Percentiles rank a stretch among this genome's conserved stretches.
These are phyloP conservation scores for Steinernema khuongi DNA, from an alignment of 1,140 invertebrate genomes.

Conservation along the genomic window DNA sequence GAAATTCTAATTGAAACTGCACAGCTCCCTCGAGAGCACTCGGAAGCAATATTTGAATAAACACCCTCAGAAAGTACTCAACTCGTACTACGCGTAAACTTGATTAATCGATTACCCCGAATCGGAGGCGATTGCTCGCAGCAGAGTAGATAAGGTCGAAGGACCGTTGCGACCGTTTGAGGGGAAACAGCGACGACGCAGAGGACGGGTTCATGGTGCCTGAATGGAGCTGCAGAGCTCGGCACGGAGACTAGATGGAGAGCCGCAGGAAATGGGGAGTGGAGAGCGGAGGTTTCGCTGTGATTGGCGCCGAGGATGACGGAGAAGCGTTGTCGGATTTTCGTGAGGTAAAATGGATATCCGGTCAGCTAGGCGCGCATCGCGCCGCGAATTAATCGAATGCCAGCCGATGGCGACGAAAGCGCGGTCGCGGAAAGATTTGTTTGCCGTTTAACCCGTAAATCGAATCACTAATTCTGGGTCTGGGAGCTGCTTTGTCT, in stretches of 20 bases:
- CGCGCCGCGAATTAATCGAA: constrained; percentile 5
- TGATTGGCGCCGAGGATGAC: background rate
- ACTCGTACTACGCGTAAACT: background rate
- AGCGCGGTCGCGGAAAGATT: no score
- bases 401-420: background rate
- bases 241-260: background rate
- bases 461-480: constrained; percentile 5
- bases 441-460: constrained; percentile 3
- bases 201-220: background rate
- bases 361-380: background rate
- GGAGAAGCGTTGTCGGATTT: no score
- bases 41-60: background rate
- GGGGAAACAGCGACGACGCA: background rate
- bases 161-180: background rate
- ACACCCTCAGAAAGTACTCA: no score
- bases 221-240: background rate
- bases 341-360: constrained; percentile 2
- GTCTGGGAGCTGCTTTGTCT: background rate
- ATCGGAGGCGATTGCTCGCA: background rate
- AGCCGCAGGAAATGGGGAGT: background rate
- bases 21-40: background rate
- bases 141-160: background rate
- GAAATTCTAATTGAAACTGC: constrained; percentile 13
- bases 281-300: background rate
- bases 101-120: constrained; percentile 13